Conservation (phyloP, 2,113 vertebrate genomes). For the Pseudolaguvia tuberculata region DNA sequence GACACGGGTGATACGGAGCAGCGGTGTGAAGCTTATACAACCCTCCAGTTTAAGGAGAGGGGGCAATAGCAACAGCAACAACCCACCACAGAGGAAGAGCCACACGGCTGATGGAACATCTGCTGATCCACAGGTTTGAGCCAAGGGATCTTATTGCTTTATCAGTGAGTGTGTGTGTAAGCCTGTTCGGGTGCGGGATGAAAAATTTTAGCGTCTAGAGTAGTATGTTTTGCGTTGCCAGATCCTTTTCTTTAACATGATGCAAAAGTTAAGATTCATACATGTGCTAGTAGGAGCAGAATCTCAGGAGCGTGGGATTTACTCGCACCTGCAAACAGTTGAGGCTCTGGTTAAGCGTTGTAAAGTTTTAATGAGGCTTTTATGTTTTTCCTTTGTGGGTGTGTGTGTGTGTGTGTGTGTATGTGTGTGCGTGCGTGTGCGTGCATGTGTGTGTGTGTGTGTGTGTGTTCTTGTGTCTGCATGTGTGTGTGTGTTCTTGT, state of each 20-base stretch:
- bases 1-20: conserved; percentile 61
- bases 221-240: background rate
- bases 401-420: background rate
- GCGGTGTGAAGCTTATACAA: conserved; percentile 53
- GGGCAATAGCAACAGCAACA: conserved; percentile 63
- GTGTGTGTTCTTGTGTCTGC: too few relatives aligned
- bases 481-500: too few relatives aligned
- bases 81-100: conserved; percentile 61
- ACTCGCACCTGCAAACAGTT: conserved; percentile 19
- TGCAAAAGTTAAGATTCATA: too few relatives aligned
- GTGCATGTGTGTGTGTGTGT: background rate
- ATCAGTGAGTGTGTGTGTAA: too few relatives aligned
- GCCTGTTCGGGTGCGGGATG: background rate
- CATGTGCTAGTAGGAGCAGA: background rate
- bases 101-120: conserved; percentile 61
- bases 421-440: background rate
- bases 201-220: background rate
- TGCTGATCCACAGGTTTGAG: conserved; percentile 81
- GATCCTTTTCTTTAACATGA: background rate
- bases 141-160: background rate
- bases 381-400: background rate
- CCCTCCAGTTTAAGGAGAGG: conserved; percentile 69
- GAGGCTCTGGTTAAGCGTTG: conserved; percentile 10
- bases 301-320: background rate
- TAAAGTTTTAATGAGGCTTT: conserved; percentile 28